A percentile compares a stretch with the other conserved stretches of the same genome.
Conservation (phyloP, 2,888 invertebrate genomes). For the Campoplex nolae region DNA sequence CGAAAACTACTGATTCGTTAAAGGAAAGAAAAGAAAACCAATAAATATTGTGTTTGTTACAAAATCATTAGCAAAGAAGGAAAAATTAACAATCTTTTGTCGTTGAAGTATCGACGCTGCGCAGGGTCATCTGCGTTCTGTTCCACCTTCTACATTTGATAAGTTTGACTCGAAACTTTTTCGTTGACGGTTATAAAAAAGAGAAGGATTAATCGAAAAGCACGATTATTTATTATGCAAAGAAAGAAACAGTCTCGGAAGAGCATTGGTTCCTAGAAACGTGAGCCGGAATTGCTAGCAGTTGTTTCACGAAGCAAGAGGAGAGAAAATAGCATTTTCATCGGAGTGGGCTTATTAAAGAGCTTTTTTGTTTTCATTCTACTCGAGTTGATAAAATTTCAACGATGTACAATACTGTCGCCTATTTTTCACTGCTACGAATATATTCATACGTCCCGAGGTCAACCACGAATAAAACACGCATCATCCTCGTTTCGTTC, state of each 20-base stretch:
- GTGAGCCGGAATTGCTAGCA: slow-evolving; percentile 56
- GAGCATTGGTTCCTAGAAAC: slow-evolving; percentile 48
- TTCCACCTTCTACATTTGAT: slow-evolving; percentile 20
- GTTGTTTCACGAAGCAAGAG: slow-evolving; percentile 19
- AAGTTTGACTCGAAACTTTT: slow-evolving; percentile 29
- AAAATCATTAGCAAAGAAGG: not conserved
- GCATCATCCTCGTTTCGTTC: not conserved
- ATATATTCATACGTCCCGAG: slow-evolving; percentile 44
- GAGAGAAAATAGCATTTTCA: slow-evolving; percentile 20
- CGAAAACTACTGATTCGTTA: slow-evolving; percentile 4
- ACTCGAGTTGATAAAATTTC: slow-evolving; percentile 40
- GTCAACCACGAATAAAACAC: not conserved
- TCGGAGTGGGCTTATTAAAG: slow-evolving; percentile 40
- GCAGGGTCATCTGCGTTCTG: not conserved
- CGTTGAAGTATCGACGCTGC: not conserved
- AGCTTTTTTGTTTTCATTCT: slow-evolving; percentile 7
- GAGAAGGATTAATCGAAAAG: not conserved
- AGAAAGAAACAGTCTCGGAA: slow-evolving; percentile 15
- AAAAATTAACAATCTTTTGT: not conserved
- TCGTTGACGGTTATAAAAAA: not conserved
- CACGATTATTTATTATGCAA: slow-evolving; percentile 44
- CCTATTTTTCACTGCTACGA: slow-evolving; percentile 54
- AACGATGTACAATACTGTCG: slow-evolving; percentile 43
- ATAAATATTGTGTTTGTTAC: too few relatives aligned
- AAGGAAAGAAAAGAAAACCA: not conserved